Evolutionary conservation across 2,888 invertebrate genomes (phyloP), one percentile per base, ranked within the genome.

Genomic region (Melinaea marsaeus): DNA sequence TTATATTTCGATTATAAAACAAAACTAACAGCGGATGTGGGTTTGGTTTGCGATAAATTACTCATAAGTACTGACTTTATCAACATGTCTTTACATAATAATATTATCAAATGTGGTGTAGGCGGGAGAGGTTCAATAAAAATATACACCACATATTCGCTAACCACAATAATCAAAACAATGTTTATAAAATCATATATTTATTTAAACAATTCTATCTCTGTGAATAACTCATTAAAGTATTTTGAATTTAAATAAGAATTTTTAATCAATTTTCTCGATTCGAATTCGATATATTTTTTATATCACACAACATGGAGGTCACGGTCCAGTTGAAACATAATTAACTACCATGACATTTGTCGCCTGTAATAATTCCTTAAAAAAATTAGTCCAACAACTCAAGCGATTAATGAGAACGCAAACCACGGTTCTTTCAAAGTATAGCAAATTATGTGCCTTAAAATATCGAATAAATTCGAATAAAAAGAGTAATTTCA

Each of bases 351-450:
- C 81, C 86, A 83, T 86, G 83, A 86, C 87, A 85, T 84, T 81
- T 79, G 78, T 80, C 76, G 80, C 73, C 79, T 77, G 81, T 84
- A 83, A 85, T 76, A 84, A 81, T 83, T 79, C 78, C 81, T 74
- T 80, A 84, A 86, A 88, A 69, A 89, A 89, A 86, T 86, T 85
- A 86, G 86, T 86, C 79, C 87, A 85, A 80, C 86, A 84, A 87
- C 79, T 88, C 85, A 84, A 88, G 77, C 90, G 88, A 75, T 83
- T 88, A 89, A 90, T 88, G 82, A 85, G 85, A 88, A 85, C 87
- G 83, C 81, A 87, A 87, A 88, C 87, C 83, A 78, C 81, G 84
- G 87, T 78, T 75, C 83, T 82, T 79, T 77, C 76, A 82, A 80
- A 82, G 79, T 82, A 83, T 78, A 79, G 78, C 81, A 84, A 86